Base-by-base conservation (phyloP, 1,140 invertebrate genomes). In the Drosophila teissieri region DNA sequence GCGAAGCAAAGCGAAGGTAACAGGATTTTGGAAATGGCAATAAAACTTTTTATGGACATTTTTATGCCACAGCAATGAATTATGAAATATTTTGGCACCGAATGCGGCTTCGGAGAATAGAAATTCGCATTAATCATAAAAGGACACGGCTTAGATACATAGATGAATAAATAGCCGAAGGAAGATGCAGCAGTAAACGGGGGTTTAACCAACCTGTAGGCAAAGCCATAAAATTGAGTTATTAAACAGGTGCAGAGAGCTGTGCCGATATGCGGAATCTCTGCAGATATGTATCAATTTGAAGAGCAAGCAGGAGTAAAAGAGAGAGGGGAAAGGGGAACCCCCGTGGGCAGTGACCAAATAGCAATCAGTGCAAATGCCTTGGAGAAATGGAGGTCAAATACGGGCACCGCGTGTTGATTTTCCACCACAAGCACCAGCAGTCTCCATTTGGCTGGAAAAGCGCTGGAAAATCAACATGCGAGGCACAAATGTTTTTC, bases 11-110 rank as follows among this genome's bases (percentile, higher is more conserved):
- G 19, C 19, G 19, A 19, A 19, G 19, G 19, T 19, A 19, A 62
- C 57, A 73, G 68, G 56, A 67, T 51, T 77, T 80, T 67, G 74
- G 72, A 64, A 80, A 84, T 80, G 81, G 81, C 73, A 85, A 84
- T 84, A 84, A 84, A 84, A 84, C 80, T 80, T 80, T 84, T 73
- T 73, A 85, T 73, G 78, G 81, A 76, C 58, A 74, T 56, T 84
- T 79, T 85, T 80, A 76, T 85, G 81, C 72, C 73, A 69, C 49
- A 34, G 34, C 61, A 61, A 69, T 85, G 81, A 85, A 67, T 84
- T 84, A 84, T 84, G 81, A 85, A 84, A 84, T 84, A 80, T 84
- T 56, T 82, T 77, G 72, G 80, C 72, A 70, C 39, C 65, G 52
- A 83, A 60, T 64, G 80, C 36, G 48, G 54, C 61, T 62, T 37